phyloP scores from a whole-genome alignment of 2,113 vertebrate genomes.

The Urocynchramus pylzowi region DNA sequence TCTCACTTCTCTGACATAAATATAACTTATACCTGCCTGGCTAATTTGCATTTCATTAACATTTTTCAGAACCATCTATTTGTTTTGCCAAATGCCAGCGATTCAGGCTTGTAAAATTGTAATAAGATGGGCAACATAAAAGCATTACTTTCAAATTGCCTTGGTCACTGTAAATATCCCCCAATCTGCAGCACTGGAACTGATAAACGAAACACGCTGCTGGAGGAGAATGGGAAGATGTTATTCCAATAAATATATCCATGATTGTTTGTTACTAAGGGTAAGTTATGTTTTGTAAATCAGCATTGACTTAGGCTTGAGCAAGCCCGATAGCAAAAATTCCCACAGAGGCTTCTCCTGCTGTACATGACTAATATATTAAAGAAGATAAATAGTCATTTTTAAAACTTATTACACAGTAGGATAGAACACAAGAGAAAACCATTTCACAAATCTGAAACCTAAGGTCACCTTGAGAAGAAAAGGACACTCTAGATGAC shows the following conservation, averaged over 20 bases:
- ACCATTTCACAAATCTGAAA: conserved; percentile 63
- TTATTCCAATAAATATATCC: conserved; percentile 53
- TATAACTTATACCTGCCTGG: background rate
- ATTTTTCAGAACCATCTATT: conserved; percentile 6
- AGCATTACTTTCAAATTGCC: conserved; percentile 39
- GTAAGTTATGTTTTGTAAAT: conserved; percentile 50
- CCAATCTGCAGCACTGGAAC: background rate
- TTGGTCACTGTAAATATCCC: conserved; percentile 41
- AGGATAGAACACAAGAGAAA: conserved; percentile 51
- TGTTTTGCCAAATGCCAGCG: background rate
- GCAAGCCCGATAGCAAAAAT: conserved; percentile 3
- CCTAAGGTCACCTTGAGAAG: conserved; percentile 75
- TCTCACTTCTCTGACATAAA: background rate
- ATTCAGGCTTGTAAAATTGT: background rate
- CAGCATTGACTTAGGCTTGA: conserved; percentile 38
- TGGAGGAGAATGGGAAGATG: conserved; percentile 10
- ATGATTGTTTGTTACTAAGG: conserved; percentile 40
- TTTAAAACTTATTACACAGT: conserved; percentile 45
- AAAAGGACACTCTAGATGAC: conserved; percentile 62
- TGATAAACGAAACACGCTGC: background rate
- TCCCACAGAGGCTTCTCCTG: conserved; percentile 16
- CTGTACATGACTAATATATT: conserved; percentile 17
- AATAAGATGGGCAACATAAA: conserved; percentile 14
- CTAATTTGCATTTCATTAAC: conserved; percentile 28
- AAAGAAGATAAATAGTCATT: conserved; percentile 62